Conservation (phyloP, 2,888 invertebrate species). For the Erebia epiphron region DNA sequence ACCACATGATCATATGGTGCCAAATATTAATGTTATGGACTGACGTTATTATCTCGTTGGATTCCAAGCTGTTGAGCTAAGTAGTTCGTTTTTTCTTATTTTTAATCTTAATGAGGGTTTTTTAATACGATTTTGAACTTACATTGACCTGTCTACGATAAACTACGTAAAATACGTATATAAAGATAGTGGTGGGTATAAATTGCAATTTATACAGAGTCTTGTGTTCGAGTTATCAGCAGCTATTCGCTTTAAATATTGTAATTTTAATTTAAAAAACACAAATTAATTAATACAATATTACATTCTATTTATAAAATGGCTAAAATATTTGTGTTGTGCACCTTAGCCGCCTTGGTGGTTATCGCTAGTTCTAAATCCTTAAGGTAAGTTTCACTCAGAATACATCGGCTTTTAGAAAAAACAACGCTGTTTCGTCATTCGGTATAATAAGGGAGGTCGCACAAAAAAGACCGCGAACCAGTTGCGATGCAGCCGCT, state of each 20-base stretch:
- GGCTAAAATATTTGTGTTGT: background rate
- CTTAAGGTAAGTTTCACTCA: background rate
- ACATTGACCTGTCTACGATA: background rate
- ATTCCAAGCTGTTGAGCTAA: background rate
- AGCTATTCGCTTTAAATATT: background rate
- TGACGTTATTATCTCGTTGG: no score
- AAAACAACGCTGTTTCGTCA: no score
- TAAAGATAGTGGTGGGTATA: background rate
- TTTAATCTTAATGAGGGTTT: conserved; percentile 1
- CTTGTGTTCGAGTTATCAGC: background rate
- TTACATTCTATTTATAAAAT: background rate
- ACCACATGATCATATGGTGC: no score
- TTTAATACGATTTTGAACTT: background rate
- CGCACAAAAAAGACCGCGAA: no score
- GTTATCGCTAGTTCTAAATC: background rate
- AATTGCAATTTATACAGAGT: background rate
- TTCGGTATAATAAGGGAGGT: no score
- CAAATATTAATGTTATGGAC: no score
- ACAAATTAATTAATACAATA: background rate
- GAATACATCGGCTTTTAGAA: background rate
- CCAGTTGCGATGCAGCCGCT: no score
- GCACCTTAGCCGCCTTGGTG: background rate
- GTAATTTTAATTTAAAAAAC: background rate
- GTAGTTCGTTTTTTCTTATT: background rate
- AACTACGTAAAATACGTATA: background rate